phyloP scores from a whole-genome alignment of 2,113 vertebrate genomes.

The Oxyura jamaicensis region DNA sequence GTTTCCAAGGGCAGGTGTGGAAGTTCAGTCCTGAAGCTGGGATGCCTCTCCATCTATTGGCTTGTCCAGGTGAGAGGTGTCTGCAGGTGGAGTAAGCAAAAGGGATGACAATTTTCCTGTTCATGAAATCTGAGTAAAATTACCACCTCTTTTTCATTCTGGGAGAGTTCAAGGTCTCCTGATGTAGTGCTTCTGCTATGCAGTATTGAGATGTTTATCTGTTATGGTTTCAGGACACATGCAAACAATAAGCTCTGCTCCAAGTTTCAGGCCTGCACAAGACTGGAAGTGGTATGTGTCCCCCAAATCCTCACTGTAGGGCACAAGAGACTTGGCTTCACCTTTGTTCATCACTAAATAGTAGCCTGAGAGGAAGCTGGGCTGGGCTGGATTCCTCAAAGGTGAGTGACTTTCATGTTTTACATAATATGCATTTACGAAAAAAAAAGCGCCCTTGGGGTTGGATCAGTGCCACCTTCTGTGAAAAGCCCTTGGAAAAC shows the following conservation, averaged over 20 bases:
- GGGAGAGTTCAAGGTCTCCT: background rate
- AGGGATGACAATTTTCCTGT: background rate
- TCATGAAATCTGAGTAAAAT: background rate
- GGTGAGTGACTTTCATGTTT: conserved; percentile 4
- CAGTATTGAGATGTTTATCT: conserved; percentile 32
- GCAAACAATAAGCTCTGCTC: background rate
- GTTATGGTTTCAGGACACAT: background rate
- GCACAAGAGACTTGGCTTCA: background rate
- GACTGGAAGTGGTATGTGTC: background rate
- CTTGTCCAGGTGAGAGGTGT: background rate
- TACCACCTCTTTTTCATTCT: background rate
- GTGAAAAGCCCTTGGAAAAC: background rate
- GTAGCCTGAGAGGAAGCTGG: background rate
- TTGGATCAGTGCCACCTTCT: background rate
- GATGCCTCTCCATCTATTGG: background rate
- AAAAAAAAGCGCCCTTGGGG: background rate
- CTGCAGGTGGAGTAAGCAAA: background rate
- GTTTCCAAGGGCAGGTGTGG: background rate
- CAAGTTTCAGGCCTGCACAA: conserved; percentile 46
- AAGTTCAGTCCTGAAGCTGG: background rate
- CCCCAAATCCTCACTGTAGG: background rate
- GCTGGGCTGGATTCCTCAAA: conserved; percentile 19
- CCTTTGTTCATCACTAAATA: background rate
- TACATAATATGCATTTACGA: background rate
- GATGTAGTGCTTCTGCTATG: background rate